Percentiles rank a stretch among this genome's conserved stretches.
Evolutionary conservation across 2,113 vertebrate genomes (phyloP).

Genomic region (Setophaga kirtlandii): DNA sequence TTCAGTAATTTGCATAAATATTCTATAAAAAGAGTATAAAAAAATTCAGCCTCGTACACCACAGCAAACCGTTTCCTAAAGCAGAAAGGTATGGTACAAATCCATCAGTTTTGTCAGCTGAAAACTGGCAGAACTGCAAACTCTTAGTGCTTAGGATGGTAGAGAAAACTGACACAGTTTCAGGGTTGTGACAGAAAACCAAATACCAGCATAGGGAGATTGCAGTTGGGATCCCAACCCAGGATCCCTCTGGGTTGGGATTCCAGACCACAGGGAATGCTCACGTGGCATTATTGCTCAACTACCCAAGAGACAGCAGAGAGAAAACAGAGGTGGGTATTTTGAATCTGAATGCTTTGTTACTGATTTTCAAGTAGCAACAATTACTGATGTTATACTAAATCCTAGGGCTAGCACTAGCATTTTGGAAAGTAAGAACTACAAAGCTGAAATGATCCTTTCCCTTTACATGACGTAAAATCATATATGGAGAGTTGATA

Average conservation of each 20-base stretch:
- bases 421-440: neutral
- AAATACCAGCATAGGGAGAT: neutral
- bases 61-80: neutral
- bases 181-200: neutral
- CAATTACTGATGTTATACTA: neutral
- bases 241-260: neutral
- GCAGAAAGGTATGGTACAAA: neutral
- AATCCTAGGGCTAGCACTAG: neutral
- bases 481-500: neutral
- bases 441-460: neutral
- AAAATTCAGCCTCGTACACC: neutral
- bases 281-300: neutral
- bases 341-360: neutral
- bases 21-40: neutral
- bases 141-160: neutral
- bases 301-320: neutral
- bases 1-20: slow-evolving; percentile 2
- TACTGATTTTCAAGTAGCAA: neutral
- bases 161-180: neutral
- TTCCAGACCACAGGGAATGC: neutral
- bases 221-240: neutral
- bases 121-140: neutral
- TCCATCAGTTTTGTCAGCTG: neutral
- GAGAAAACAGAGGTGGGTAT: neutral
- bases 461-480: neutral